Percentiles rank a stretch among this genome's conserved stretches.
phyloP scores from a whole-genome alignment of 2,797 vertebrate genomes.

The Taenioides sp. region DNA sequence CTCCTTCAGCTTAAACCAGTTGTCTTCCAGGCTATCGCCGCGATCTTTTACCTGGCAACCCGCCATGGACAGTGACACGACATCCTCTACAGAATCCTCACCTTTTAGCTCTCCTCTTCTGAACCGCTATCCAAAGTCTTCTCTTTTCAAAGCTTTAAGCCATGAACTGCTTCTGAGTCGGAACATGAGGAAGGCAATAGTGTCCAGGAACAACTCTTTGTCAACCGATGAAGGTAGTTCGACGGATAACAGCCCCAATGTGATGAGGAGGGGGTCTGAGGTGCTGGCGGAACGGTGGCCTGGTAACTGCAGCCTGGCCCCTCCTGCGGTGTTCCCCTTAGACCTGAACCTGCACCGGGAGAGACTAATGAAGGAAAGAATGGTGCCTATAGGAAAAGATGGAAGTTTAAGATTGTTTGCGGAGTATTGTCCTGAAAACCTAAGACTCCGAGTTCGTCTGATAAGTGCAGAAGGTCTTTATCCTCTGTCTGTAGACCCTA shows the following conservation, averaged over 20 bases:
- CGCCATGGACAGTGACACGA: conserved; percentile 83
- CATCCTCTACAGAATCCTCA: conserved; percentile 84
- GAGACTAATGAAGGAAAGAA: conserved; percentile 74
- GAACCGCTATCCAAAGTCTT: conserved; percentile 70
- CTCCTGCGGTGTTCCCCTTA: conserved; percentile 77
- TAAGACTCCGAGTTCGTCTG: conserved; percentile 85
- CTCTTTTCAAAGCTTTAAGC: conserved; percentile 80
- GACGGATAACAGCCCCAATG: conserved; percentile 87
- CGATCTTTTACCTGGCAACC: conserved; percentile 71
- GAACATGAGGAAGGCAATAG: conserved; percentile 73
- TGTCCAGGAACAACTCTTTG: conserved; percentile 84
- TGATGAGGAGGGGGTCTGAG: conserved; percentile 81
- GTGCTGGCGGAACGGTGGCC: conserved; percentile 69
- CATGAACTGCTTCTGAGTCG: conserved; percentile 81
- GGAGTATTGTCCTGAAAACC: conserved; percentile 82
- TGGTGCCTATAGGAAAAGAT: conserved; percentile 73
- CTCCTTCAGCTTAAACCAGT: conserved; percentile 74
- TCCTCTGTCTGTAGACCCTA: conserved; percentile 74
- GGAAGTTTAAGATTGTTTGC: conserved; percentile 82
- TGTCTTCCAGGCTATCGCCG: conserved; percentile 68
- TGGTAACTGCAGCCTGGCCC: conserved; percentile 65
- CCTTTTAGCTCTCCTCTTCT: conserved; percentile 82
- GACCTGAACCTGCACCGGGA: conserved; percentile 77
- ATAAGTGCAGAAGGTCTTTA: conserved; percentile 85
- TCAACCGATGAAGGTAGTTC: conserved; percentile 91